These are phyloP conservation scores for Petrolisthes manimaculis DNA, from an alignment of 2,888 invertebrate species.

Conservation along the genomic window DNA sequence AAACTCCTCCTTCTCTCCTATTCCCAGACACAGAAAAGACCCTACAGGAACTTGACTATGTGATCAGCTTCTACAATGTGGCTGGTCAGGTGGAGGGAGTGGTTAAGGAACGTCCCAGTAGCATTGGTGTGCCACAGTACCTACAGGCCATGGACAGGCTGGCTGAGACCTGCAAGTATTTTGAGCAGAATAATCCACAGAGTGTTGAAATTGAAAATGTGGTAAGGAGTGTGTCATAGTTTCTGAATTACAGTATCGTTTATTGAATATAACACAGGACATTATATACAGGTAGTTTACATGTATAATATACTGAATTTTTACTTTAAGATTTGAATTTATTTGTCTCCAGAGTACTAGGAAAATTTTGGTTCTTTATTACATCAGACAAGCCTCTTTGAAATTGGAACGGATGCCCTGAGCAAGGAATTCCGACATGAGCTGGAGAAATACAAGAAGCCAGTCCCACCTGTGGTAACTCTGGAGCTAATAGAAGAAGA, in stretches of 20 bases:
- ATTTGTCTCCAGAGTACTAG: too few species aligned
- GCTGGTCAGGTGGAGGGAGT: constrained; percentile 70
- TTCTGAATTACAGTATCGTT: too few species aligned
- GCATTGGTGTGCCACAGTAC: constrained; percentile 74
- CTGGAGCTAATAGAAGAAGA: constrained; percentile 86
- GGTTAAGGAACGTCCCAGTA: constrained; percentile 82
- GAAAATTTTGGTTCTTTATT: too few species aligned
- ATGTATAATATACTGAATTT: too few species aligned
- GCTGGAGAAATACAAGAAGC: constrained; percentile 86
- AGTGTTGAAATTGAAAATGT: constrained; percentile 95
- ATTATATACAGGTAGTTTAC: too few species aligned
- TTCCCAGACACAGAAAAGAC: constrained; percentile 89
- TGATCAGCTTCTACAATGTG: constrained; percentile 95
- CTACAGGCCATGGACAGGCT: constrained; percentile 85
- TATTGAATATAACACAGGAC: too few species aligned
- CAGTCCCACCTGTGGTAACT: constrained; percentile 87
- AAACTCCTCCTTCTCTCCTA: constrained; percentile 46
- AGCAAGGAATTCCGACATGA: constrained; percentile 90
- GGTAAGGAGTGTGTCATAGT: constrained; percentile 73
- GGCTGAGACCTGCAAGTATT: constrained; percentile 89
- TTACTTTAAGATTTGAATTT: too few species aligned
- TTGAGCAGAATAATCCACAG: constrained; percentile 91
- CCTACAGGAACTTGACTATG: constrained; percentile 88
- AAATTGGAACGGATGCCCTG: constrained; percentile 82
- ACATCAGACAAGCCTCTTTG: constrained; percentile 69